These are phyloP conservation scores for Procavia capensis DNA, from an alignment of 2,113 vertebrate genomes.

Conservation along the genomic window DNA sequence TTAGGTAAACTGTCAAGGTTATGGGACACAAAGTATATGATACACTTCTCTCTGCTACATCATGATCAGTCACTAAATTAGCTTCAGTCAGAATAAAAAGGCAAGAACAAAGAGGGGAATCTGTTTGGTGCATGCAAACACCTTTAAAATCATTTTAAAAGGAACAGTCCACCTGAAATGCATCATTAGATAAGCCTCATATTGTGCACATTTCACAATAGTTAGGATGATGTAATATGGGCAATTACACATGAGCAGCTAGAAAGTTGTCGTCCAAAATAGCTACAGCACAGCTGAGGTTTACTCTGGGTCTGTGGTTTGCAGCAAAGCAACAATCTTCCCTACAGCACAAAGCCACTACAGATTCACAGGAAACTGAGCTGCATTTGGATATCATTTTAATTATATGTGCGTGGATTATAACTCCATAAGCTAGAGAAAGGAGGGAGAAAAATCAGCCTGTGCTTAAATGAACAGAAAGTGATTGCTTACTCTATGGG, in stretches of 20 bases:
- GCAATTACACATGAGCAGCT: slow-evolving; percentile 80
- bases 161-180: slow-evolving; percentile 63
- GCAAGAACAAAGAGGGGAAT: neutral
- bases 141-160: slow-evolving; percentile 59
- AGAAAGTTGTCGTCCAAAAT: slow-evolving; percentile 81
- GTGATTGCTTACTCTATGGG: slow-evolving; percentile 68
- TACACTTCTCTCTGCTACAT: slow-evolving; percentile 24
- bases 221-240: slow-evolving; percentile 81
- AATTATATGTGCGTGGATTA: slow-evolving; percentile 78
- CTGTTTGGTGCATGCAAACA: slow-evolving; percentile 57
- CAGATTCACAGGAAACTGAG: slow-evolving; percentile 62
- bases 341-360: slow-evolving; percentile 51
- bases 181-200: slow-evolving; percentile 75
- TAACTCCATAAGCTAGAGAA: slow-evolving; percentile 78
- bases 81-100: slow-evolving; percentile 59
- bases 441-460: slow-evolving; percentile 70
- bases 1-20: neutral
- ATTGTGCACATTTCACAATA: slow-evolving; percentile 78
- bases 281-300: slow-evolving; percentile 83
- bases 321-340: slow-evolving; percentile 62
- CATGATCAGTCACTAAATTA: slow-evolving; percentile 32
- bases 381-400: slow-evolving; percentile 81
- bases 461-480: slow-evolving; percentile 82
- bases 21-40: accelerated
- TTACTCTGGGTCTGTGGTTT: slow-evolving; percentile 77